phyloP scores from a whole-genome alignment of 37 sponge, comb jelly and placozoan species.

The Spongilla lacustris region DNA sequence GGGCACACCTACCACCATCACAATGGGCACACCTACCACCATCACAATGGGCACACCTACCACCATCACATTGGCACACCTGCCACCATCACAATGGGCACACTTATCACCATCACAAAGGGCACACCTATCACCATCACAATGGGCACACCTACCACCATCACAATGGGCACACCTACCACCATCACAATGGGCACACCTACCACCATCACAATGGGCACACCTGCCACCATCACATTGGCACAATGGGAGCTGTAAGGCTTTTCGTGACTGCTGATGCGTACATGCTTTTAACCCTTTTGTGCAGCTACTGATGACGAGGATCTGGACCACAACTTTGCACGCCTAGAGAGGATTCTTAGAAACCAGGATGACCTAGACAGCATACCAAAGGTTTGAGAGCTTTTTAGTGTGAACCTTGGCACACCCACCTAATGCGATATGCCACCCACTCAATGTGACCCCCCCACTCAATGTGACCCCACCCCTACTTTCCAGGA shows the following conservation, averaged over 20 bases:
- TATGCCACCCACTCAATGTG: not conserved
- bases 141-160: not conserved
- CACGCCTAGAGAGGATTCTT: conserved; percentile 54
- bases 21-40: conserved; percentile 71
- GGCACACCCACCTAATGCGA: not conserved
- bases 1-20: conserved; percentile 85
- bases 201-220: not conserved
- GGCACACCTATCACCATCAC: not conserved
- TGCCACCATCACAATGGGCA: not conserved
- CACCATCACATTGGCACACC: conserved; percentile 13
- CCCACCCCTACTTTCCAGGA: conserved; percentile 31
- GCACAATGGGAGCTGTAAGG: too few relatives aligned
- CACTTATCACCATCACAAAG: not conserved
- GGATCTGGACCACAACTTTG: conserved; percentile 62
- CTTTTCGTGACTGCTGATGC: not conserved
- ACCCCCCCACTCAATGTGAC: conserved; percentile 16
- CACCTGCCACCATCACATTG: not conserved
- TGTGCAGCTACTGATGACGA: conserved; percentile 56
- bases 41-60: conserved; percentile 73
- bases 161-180: not conserved
- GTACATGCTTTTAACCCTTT: not conserved
- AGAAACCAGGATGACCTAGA: conserved; percentile 62
- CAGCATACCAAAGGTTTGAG: conserved; percentile 56
- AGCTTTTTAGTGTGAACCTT: not conserved
- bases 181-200: not conserved